Evolutionary conservation across 1,140 invertebrate species (phyloP).

Genomic region (Microplitis mediator): DNA sequence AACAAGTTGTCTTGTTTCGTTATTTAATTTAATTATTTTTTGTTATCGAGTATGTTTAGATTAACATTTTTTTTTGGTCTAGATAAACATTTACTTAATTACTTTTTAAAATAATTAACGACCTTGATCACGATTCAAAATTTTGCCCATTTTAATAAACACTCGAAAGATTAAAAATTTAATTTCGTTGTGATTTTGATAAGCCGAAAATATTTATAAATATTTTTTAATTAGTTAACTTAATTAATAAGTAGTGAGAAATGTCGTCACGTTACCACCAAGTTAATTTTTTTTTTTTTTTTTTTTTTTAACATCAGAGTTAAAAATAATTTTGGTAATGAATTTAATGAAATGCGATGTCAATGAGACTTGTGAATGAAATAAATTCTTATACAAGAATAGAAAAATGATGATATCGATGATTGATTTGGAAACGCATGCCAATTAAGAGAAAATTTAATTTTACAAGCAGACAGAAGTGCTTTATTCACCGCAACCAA

Average conservation of each 20-base stretch:
- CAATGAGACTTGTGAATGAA: constrained; percentile 33
- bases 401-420: constrained; percentile 58
- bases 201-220: neutral
- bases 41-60: neutral
- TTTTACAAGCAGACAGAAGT: constrained; percentile 61
- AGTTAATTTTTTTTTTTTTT: neutral
- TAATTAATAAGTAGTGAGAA: neutral
- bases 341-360: constrained; percentile 33
- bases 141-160: neutral
- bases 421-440: constrained; percentile 59
- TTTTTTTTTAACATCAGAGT: too few species aligned
- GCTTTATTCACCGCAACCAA: constrained; percentile 62
- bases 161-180: neutral
- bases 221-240: neutral
- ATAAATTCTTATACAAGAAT: constrained; percentile 47
- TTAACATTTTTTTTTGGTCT: too few species aligned
- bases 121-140: neutral
- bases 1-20: neutral
- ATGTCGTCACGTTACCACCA: constrained; percentile 29
- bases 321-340: constrained; percentile 14
- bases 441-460: constrained; percentile 61
- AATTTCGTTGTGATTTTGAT: neutral
- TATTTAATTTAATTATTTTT: neutral
- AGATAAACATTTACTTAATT: too few species aligned
- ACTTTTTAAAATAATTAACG: neutral